These are phyloP conservation scores for Pagetopsis macropterus DNA, from an alignment of 2,797 vertebrate genomes.

Conservation along the genomic window DNA sequence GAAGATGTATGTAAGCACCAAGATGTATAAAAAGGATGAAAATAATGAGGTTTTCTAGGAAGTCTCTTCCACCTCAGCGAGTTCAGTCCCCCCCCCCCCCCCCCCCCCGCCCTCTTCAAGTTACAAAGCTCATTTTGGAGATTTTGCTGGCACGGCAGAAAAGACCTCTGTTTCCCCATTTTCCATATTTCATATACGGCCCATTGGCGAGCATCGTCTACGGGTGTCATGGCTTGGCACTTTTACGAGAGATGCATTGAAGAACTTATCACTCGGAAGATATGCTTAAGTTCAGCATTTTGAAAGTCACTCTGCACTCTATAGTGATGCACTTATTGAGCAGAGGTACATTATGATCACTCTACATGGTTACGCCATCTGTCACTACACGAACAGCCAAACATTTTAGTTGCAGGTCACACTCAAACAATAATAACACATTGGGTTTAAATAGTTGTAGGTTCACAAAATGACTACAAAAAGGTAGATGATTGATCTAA, in stretches of 20 bases:
- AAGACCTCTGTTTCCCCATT: slow-evolving; percentile 71
- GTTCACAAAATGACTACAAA: too few species aligned
- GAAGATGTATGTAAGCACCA: neutral
- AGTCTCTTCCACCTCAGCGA: slow-evolving; percentile 23
- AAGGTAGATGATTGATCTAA: too few species aligned
- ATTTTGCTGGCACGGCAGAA: slow-evolving; percentile 81
- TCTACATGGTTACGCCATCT: neutral
- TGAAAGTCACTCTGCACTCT: slow-evolving; percentile 48
- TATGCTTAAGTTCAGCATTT: slow-evolving; percentile 66
- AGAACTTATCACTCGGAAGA: slow-evolving; percentile 64
- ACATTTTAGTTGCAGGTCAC: too few species aligned
- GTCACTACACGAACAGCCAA: neutral
- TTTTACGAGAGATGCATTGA: slow-evolving; percentile 68
- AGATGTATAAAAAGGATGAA: neutral
- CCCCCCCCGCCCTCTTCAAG: slow-evolving; percentile 46
- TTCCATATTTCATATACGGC: slow-evolving; percentile 80
- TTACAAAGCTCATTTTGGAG: slow-evolving; percentile 79
- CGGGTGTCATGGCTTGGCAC: slow-evolving; percentile 68
- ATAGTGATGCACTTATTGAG: slow-evolving; percentile 25
- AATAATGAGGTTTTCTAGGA: slow-evolving; percentile 18
- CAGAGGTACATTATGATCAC: slow-evolving; percentile 4
- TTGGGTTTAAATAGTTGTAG: too few species aligned
- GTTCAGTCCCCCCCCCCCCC: slow-evolving; percentile 16
- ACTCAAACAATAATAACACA: too few species aligned
- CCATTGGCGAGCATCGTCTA: slow-evolving; percentile 74